Percentiles rank a stretch among this genome's conserved stretches.
Evolutionary conservation across 2,113 vertebrate genomes (phyloP).

Genomic region (Fulica atra): DNA sequence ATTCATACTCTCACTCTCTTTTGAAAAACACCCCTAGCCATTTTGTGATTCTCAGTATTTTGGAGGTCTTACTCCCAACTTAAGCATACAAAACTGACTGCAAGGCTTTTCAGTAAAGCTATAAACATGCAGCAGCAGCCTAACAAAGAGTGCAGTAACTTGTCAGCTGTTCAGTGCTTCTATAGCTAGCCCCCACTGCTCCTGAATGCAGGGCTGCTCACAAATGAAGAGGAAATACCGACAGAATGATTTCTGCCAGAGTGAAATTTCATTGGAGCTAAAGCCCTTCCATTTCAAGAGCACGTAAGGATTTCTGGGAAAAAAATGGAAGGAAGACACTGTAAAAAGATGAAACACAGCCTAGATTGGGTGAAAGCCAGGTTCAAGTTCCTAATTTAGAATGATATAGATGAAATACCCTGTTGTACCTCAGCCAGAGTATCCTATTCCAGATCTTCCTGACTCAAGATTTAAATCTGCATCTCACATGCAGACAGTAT

Average conservation of each 20-base stretch:
- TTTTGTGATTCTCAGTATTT: background rate
- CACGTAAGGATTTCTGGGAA: background rate
- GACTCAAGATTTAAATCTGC: background rate
- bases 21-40: background rate
- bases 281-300: background rate
- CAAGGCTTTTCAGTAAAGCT: background rate
- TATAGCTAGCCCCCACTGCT: background rate
- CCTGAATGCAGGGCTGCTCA: background rate
- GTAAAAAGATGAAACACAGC: background rate
- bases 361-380: background rate
- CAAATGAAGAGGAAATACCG: background rate
- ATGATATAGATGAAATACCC: accelerated
- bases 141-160: background rate
- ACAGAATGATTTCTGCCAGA: background rate
- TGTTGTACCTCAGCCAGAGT: background rate
- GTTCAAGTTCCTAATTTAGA: background rate
- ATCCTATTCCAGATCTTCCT: background rate
- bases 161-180: background rate
- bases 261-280: background rate
- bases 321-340: background rate
- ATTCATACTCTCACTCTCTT: background rate
- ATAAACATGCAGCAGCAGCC: background rate
- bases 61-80: background rate
- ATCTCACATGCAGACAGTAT: background rate
- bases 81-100: background rate